These are phyloP conservation scores for Helobdella robusta DNA, from an alignment of 2,888 invertebrate genomes.

Conservation along the genomic window DNA sequence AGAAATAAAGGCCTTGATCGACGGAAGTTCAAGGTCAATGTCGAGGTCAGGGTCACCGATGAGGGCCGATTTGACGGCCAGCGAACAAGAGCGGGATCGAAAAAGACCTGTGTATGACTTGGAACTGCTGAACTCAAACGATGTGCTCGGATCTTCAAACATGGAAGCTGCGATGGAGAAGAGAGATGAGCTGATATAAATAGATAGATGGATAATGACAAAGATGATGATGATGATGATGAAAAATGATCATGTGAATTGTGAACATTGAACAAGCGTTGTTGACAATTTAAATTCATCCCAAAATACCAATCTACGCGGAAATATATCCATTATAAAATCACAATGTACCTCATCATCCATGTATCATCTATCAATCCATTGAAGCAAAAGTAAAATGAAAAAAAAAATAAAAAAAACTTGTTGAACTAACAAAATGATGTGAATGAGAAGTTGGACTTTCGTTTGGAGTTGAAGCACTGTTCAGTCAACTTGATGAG, in stretches of 20 bases:
- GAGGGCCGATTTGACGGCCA: not conserved
- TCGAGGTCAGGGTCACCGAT: slow-evolving; percentile 20
- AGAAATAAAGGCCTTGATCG: slow-evolving; percentile 5
- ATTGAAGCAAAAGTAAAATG: not conserved
- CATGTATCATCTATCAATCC: too few relatives aligned
- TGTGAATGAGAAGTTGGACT: not conserved
- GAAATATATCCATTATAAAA: too few relatives aligned
- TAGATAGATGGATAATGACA: too few relatives aligned
- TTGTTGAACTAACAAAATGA: not conserved
- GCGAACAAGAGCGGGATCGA: slow-evolving; percentile 16
- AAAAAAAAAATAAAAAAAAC: not conserved
- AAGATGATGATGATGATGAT: too few relatives aligned
- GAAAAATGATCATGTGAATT: too few relatives aligned
- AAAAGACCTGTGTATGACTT: slow-evolving; percentile 6
- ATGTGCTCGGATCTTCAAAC: slow-evolving; percentile 4
- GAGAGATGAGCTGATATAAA: too few relatives aligned
- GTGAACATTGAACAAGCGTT: too few relatives aligned
- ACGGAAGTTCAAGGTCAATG: slow-evolving; percentile 18
- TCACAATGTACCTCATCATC: too few relatives aligned
- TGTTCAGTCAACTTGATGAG: slow-evolving; percentile 12
- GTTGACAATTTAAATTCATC: too few relatives aligned
- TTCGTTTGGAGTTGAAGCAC: slow-evolving; percentile 11
- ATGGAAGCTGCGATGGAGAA: not conserved
- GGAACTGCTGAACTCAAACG: slow-evolving; percentile 7
- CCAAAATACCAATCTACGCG: too few relatives aligned